A percentile compares a stretch with the other conserved stretches of the same genome.
phyloP scores from a whole-genome alignment of 2,888 invertebrate species.

The Operophtera brumata region DNA sequence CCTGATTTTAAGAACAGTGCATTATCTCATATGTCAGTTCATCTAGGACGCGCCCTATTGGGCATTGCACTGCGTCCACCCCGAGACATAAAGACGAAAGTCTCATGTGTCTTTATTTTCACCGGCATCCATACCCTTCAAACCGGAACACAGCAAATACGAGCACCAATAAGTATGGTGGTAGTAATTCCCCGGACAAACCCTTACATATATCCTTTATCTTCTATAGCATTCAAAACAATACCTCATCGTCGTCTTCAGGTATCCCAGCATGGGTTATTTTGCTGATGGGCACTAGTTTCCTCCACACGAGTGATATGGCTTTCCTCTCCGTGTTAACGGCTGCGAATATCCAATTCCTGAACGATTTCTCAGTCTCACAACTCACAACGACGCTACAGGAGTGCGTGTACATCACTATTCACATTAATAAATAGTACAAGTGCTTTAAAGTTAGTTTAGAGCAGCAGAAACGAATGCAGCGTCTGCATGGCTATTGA shows the following conservation, averaged over 20 bases:
- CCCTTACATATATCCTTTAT: no score
- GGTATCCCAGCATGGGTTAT: constrained; percentile 15
- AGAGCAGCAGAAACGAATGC: no score
- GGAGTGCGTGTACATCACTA: constrained; percentile 20
- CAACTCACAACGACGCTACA: constrained; percentile 16
- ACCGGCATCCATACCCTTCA: no score
- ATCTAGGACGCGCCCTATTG: no score
- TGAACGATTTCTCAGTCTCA: constrained; percentile 9
- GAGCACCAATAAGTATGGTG: no score
- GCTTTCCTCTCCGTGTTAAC: constrained; percentile 23
- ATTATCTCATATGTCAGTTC: no score
- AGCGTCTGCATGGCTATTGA: not conserved
- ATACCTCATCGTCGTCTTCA: constrained; percentile 19
- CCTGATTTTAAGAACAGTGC: no score
- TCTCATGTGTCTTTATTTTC: no score
- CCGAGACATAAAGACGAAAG: no score
- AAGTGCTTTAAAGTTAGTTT: not conserved
- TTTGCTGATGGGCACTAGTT: constrained; percentile 4
- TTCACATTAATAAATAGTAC: not conserved
- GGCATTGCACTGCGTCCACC: no score
- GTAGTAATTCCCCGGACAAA: no score
- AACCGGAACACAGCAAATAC: no score
- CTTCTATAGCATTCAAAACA: not conserved
- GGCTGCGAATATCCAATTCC: constrained; percentile 9
- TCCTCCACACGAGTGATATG: constrained; percentile 19